Percentiles rank a stretch among this genome's conserved stretches.
phyloP scores from a whole-genome alignment of 1,140 invertebrate species.

The Thalassaphorura encarpata region DNA sequence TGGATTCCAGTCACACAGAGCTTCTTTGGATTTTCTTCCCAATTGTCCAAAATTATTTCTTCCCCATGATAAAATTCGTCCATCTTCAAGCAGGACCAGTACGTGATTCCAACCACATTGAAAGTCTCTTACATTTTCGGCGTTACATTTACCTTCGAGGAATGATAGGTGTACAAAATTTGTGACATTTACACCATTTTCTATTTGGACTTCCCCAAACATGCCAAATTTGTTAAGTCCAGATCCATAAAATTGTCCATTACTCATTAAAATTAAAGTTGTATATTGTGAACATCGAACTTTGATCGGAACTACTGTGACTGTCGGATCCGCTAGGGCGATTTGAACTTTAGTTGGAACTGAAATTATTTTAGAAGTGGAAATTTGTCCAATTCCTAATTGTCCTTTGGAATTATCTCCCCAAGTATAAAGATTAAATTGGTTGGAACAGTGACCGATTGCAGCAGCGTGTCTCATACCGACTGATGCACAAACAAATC shows the following conservation, averaged over 20 bases:
- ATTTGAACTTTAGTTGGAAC: background rate
- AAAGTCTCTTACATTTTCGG: conserved; percentile 16
- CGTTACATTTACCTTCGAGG: background rate
- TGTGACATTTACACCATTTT: background rate
- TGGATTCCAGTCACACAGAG: conserved; percentile 7
- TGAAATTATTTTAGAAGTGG: background rate
- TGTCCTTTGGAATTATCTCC: conserved; percentile 25
- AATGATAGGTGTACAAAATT: background rate
- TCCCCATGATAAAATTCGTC: conserved; percentile 24
- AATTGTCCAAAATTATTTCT: conserved; percentile 30
- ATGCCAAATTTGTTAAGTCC: conserved; percentile 26
- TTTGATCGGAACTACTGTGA: background rate
- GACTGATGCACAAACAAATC: background rate
- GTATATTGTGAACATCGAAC: conserved; percentile 25
- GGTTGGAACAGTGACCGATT: conserved; percentile 5
- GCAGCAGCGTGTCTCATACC: conserved; percentile 25
- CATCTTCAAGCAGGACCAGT: conserved; percentile 20
- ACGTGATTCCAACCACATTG: conserved; percentile 29
- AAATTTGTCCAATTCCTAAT: conserved; percentile 2
- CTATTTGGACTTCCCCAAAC: background rate
- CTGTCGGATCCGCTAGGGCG: background rate
- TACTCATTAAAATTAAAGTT: conserved; percentile 16
- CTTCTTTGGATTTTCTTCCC: conserved; percentile 8
- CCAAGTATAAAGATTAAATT: conserved; percentile 11
- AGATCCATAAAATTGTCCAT: conserved; percentile 22